phyloP scores from a whole-genome alignment of 2,888 invertebrate species.

The Sesia bembeciformis region DNA sequence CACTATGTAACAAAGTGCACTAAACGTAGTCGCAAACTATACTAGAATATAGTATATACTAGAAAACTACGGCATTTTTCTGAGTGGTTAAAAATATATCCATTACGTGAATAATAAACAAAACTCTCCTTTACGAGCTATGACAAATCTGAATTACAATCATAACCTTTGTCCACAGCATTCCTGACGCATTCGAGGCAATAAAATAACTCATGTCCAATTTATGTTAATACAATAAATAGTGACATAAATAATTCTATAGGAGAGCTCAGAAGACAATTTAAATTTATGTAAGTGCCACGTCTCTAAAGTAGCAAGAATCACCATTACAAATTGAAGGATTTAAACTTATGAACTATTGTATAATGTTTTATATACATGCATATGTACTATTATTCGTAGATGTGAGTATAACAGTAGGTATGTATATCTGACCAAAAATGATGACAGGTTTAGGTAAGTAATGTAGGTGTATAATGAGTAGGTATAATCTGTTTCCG shows the following conservation, averaged over 20 bases:
- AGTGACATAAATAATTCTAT: conserved; percentile 65
- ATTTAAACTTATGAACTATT: conserved; percentile 19
- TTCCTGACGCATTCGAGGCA: conserved; percentile 57
- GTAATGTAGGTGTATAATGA: too few species aligned
- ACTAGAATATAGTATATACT: too few species aligned
- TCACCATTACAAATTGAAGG: conserved; percentile 41
- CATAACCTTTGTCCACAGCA: conserved; percentile 62
- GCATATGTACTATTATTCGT: not conserved
- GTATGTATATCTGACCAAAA: too few species aligned
- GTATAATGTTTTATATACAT: too few species aligned
- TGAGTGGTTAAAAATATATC: not conserved
- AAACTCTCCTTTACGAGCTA: conserved; percentile 60
- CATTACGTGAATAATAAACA: conserved; percentile 34
- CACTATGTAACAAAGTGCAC: too few species aligned
- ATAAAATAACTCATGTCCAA: conserved; percentile 74
- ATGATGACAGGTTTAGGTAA: too few species aligned
- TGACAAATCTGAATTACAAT: conserved; percentile 67
- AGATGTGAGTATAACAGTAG: too few species aligned
- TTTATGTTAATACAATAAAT: conserved; percentile 75
- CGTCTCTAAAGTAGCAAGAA: conserved; percentile 13
- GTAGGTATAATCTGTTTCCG: too few species aligned
- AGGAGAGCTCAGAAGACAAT: conserved; percentile 57
- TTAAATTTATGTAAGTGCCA: conserved; percentile 60
- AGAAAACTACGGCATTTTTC: conserved; percentile 1
- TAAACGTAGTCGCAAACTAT: too few species aligned